These are phyloP conservation scores for Heliconius cydno DNA, from an alignment of 2,888 invertebrate genomes.

Conservation along the genomic window DNA sequence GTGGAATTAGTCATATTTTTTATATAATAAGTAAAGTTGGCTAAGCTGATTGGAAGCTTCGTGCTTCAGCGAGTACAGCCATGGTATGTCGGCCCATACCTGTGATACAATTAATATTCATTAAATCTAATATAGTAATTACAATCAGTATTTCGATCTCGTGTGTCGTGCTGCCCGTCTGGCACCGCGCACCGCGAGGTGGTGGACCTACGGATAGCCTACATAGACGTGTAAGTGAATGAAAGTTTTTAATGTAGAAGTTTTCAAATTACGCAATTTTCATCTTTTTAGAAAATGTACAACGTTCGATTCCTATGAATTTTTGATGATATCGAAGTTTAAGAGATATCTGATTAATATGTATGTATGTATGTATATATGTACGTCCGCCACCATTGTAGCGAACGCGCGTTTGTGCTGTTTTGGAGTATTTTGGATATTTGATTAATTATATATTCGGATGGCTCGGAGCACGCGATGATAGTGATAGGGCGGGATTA, in stretches of 20 bases:
- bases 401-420: slow-evolving; percentile 15
- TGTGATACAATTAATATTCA: slow-evolving; percentile 53
- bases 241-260: slow-evolving; percentile 20
- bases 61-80: slow-evolving; percentile 50
- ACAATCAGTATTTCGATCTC: slow-evolving; percentile 47
- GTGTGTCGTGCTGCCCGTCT: slow-evolving; percentile 33
- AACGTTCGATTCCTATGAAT: slow-evolving; percentile 18
- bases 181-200: not conserved
- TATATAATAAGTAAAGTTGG: slow-evolving; percentile 47
- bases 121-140: slow-evolving; percentile 42
- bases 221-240: slow-evolving; percentile 23
- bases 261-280: slow-evolving; percentile 26
- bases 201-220: slow-evolving; percentile 3
- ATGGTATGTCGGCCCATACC: slow-evolving; percentile 54
- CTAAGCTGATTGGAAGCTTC: slow-evolving; percentile 55
- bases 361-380: slow-evolving; percentile 4
- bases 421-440: slow-evolving; percentile 25
- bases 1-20: slow-evolving; percentile 54
- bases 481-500: slow-evolving; percentile 20
- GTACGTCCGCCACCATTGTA: slow-evolving; percentile 6
- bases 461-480: slow-evolving; percentile 35
- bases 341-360: not conserved
- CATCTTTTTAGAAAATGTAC: slow-evolving; percentile 28
- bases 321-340: slow-evolving; percentile 20
- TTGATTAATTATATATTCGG: slow-evolving; percentile 29